A percentile compares a stretch with the other conserved stretches of the same genome.
Evolutionary conservation across 1,140 invertebrate species (phyloP).

Genomic region (Bombus affinis): DNA sequence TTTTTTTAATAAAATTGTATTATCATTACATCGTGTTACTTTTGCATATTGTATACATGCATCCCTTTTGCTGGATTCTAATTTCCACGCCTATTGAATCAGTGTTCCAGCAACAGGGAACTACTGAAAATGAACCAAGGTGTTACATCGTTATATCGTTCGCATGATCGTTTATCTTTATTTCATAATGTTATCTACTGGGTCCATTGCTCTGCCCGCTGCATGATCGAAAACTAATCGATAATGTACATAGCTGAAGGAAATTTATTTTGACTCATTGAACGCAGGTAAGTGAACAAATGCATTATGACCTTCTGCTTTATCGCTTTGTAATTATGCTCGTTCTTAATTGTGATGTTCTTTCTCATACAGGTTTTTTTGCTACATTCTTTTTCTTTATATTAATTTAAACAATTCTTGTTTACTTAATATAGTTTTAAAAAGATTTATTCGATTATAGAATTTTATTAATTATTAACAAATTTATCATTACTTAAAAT

Average conservation of each 20-base stretch:
- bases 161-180: constrained; percentile 74
- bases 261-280: constrained; percentile 21
- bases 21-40: constrained; percentile 68
- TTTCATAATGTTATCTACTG: constrained; percentile 74
- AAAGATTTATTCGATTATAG: neutral
- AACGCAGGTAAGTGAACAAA: constrained; percentile 62
- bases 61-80: constrained; percentile 57
- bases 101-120: constrained; percentile 51
- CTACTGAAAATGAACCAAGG: constrained; percentile 15
- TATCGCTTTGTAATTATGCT: constrained; percentile 63
- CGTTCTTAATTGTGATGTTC: constrained; percentile 42
- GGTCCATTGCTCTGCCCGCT: constrained; percentile 72
- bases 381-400: constrained; percentile 1
- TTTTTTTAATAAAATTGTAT: constrained; percentile 73
- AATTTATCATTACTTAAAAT: neutral
- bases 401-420: neutral
- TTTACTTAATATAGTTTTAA: neutral
- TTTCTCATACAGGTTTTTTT: constrained; percentile 24
- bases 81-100: constrained; percentile 26
- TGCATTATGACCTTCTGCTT: constrained; percentile 69
- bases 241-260: constrained; percentile 68
- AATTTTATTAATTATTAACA: neutral
- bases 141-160: constrained; percentile 53
- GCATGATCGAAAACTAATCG: constrained; percentile 76
- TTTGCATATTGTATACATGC: constrained; percentile 52